Conservation (phyloP, 2,797 vertebrate species). For the Paguma larvata region DNA sequence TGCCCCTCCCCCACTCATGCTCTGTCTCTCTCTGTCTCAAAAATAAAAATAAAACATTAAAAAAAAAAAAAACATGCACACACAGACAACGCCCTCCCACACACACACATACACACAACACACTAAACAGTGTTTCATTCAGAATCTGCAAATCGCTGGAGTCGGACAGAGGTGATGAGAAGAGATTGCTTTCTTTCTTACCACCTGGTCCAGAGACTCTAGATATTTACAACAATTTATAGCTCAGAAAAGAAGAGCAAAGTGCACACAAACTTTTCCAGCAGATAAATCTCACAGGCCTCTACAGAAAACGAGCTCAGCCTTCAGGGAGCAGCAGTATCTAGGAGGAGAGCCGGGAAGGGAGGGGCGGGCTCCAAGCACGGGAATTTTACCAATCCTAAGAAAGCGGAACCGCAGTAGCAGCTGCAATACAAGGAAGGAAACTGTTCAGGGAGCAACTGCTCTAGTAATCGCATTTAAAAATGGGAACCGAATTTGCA, state of each 20-base stretch:
- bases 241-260: conserved; percentile 23
- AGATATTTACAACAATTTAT: background rate
- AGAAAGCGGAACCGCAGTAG: background rate
- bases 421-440: background rate
- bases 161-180: background rate
- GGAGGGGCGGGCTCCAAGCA: background rate
- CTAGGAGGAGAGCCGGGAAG: background rate
- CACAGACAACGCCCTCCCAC: too few species aligned
- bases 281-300: background rate
- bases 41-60: too few species aligned
- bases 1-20: too few species aligned
- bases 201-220: background rate
- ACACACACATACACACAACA: background rate
- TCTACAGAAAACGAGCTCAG: background rate
- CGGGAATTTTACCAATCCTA: background rate
- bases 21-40: too few species aligned
- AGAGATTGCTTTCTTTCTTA: conserved; percentile 11
- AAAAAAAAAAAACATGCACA: background rate
- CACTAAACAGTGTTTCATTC: background rate
- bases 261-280: conserved; percentile 19
- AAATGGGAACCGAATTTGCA: background rate
- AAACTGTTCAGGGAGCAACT: background rate
- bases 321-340: background rate
- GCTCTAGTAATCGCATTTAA: background rate
- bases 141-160: background rate